A percentile compares a stretch with the other conserved stretches of the same genome.
Evolutionary conservation across 1,140 invertebrate species (phyloP).

Genomic region (Ctenoplectra terminalis): DNA sequence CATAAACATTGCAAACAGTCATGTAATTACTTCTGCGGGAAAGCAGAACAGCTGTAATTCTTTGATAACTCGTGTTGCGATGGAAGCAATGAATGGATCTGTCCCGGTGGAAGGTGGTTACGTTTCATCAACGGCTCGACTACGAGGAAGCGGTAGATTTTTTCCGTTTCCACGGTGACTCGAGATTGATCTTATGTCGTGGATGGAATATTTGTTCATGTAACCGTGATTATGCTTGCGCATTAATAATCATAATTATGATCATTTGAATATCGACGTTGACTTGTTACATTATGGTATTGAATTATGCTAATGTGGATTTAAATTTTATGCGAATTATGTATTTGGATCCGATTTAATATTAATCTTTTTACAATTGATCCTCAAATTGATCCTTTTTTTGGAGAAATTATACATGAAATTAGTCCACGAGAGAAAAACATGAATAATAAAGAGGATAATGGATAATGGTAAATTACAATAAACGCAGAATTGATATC

Average conservation of each 20-base stretch:
- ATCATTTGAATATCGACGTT: not conserved
- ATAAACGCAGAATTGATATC: too few species aligned
- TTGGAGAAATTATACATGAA: too few species aligned
- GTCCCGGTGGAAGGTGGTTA: too few species aligned
- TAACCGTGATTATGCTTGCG: too few species aligned
- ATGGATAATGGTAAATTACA: too few species aligned
- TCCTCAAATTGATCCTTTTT: too few species aligned
- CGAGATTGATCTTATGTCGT: not conserved
- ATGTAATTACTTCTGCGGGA: slow-evolving; percentile 23
- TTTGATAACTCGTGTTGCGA: not conserved
- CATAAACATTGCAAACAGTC: not conserved
- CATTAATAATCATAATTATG: not conserved
- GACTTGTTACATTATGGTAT: not conserved
- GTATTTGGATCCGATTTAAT: too few species aligned
- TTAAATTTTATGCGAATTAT: too few species aligned
- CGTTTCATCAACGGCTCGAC: not conserved
- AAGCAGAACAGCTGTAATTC: slow-evolving; percentile 22
- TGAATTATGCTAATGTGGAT: not conserved
- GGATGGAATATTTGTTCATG: not conserved
- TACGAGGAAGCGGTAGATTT: too few species aligned
- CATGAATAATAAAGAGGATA: too few species aligned
- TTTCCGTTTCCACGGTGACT: not conserved
- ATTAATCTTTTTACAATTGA: too few species aligned
- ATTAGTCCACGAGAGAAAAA: too few species aligned
- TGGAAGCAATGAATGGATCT: not conserved